Evolutionary conservation across 2,888 invertebrate genomes (phyloP), one percentile per base, ranked within the genome.

Genomic region (Morpho achilles): DNA sequence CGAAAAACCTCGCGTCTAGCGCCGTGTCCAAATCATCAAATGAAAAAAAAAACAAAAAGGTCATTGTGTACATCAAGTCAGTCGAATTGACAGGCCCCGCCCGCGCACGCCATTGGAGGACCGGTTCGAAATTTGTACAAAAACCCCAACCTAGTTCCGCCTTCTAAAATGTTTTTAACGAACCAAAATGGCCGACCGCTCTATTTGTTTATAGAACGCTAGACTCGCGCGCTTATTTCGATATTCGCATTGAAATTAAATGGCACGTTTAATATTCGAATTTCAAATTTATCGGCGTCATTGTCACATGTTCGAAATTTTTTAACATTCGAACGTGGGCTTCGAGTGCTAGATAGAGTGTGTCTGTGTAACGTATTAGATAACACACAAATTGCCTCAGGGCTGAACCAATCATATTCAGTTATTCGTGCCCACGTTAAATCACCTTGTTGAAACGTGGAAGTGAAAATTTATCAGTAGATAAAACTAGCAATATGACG

Each of bases 91-190:
- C 79, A 83, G 78, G 85, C 89, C 78, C 86, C 88, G 88, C 89
- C 88, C 87, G 87, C 86, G 84, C 82, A 69, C 80, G 84, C 87
- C 48, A 89, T 88, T 89, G 89, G 89, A 83, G 84, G 84, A 78
- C 76, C 79, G 82, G 77, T 79, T 84, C 84, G 82, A 87, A 88
- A 84, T 87, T 88, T 84, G 79, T 85, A 88, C 87, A 87, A 87
- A 88, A 87, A 84, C 84, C 79, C 84, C 84, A 83, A 84, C 82
- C 82, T 87, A 87, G 89, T 86, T 87, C 88, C 89, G 89, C 89
- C 88, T 90, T 87, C 88, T 84, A 87, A 85, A 88, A 86, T 87
- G 86, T 87, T 88, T 85, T 87, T 82, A 82, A 80, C 77, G 79
- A 82, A 75, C 82, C 84, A 88, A 87, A 82, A 89, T 88, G 89